phyloP scores from a whole-genome alignment of 2,888 invertebrate genomes.

The Slavum lentiscoides region DNA sequence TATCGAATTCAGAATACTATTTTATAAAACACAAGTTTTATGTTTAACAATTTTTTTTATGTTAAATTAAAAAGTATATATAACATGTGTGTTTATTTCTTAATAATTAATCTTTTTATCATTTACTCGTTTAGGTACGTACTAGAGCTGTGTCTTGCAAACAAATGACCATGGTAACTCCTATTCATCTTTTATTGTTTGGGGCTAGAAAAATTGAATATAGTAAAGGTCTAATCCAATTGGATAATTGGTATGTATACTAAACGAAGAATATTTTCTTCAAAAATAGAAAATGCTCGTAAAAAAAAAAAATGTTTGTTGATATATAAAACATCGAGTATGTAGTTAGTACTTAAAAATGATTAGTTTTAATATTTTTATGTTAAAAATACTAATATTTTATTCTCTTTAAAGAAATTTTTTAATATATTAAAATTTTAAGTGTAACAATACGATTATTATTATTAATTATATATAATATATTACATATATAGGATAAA shows the following conservation, averaged over 20 bases:
- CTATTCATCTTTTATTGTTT: constrained; percentile 88
- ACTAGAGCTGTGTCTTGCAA: constrained; percentile 95
- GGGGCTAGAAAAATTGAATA: constrained; percentile 86
- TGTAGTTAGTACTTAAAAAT: no score
- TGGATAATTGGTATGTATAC: constrained; percentile 80
- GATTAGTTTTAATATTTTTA: no score
- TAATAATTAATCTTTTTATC: background rate
- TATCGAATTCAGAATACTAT: background rate
- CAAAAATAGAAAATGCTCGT: background rate
- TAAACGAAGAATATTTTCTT: background rate
- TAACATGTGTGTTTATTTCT: background rate
- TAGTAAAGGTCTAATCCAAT: constrained; percentile 72
- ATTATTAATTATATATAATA: no score
- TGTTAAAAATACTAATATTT: background rate
- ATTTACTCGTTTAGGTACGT: constrained; percentile 67
- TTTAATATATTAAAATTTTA: background rate
- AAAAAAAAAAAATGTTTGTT: no score
- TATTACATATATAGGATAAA: constrained; percentile 68
- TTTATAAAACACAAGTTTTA: background rate
- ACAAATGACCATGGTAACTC: constrained; percentile 94
- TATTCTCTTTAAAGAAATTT: background rate
- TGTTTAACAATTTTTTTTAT: no score
- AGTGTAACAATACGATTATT: background rate
- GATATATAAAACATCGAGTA: no score
- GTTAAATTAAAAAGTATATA: no score